Evolutionary conservation across 2,888 invertebrate genomes (phyloP).

Genomic region (Ceramica pisi): DNA sequence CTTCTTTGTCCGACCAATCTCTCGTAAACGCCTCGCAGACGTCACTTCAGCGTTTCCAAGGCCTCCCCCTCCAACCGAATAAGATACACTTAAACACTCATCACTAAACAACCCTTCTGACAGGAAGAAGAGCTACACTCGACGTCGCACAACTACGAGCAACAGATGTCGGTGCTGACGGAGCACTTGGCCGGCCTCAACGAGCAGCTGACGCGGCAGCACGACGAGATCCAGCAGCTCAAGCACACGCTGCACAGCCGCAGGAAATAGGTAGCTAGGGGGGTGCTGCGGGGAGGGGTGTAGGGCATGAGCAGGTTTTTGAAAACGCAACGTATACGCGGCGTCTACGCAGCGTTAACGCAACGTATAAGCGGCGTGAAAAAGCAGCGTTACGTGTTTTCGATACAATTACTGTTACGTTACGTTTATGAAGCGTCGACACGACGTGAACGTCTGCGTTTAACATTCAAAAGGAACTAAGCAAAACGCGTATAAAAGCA

Average conservation of each 20-base stretch:
- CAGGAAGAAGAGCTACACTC: conserved; percentile 92
- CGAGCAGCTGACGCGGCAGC: conserved; percentile 96
- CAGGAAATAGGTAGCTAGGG: conserved; percentile 82
- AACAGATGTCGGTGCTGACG: conserved; percentile 91
- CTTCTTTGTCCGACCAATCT: too few species aligned
- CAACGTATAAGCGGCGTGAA: neutral
- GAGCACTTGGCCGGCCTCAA: conserved; percentile 92
- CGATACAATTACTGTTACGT: too few species aligned
- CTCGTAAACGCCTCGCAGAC: too few species aligned
- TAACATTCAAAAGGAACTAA: neutral
- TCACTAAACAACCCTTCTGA: neutral
- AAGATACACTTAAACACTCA: neutral
- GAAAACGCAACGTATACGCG: neutral
- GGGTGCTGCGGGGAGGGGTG: neutral
- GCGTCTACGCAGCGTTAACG: neutral
- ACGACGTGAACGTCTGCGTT: neutral
- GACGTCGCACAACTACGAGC: conserved; percentile 92
- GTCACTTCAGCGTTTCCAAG: too few species aligned
- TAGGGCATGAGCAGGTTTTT: neutral
- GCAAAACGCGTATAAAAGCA: too few species aligned
- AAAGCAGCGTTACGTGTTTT: too few species aligned
- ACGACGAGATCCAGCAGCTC: conserved; percentile 94
- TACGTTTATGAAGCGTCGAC: neutral
- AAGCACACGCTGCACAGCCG: conserved; percentile 90
- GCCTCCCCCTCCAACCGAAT: too few species aligned